phyloP scores from a whole-genome alignment of 2,113 vertebrate species.

The Ellobius talpinus region DNA sequence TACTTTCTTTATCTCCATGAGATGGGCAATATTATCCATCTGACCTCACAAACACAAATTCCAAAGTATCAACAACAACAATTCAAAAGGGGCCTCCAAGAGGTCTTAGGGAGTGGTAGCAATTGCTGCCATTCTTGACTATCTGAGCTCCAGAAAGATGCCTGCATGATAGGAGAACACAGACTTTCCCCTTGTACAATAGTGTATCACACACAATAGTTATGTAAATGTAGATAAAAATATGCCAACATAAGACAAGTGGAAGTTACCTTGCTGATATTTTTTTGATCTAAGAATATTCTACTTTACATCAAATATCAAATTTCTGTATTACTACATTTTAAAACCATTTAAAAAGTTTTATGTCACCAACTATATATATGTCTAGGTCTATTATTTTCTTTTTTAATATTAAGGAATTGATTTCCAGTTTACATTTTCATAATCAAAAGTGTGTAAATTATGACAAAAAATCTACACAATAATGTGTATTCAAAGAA shows the following conservation, averaged over 20 bases:
- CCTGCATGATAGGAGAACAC: background rate
- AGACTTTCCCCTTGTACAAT: too few species aligned
- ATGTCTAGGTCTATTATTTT: background rate
- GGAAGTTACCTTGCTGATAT: background rate
- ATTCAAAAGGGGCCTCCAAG: background rate
- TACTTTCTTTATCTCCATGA: background rate
- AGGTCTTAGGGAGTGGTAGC: background rate
- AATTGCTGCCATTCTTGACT: background rate
- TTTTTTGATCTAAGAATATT: background rate
- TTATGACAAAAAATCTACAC: slow-evolving; percentile 29
- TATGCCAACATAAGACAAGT: background rate
- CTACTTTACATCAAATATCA: background rate
- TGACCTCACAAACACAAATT: background rate
- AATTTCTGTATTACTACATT: background rate
- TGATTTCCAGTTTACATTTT: background rate
- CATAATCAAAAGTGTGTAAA: background rate
- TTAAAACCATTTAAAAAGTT: background rate
- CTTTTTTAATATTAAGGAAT: background rate
- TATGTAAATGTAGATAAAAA: background rate
- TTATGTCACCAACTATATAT: background rate
- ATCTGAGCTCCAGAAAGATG: background rate
- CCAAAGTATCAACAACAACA: background rate
- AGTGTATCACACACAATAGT: background rate
- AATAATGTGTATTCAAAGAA: background rate
- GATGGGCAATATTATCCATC: background rate